Evolutionary conservation across 2,888 invertebrate species (phyloP).

Genomic region (Sesia apiformis): DNA sequence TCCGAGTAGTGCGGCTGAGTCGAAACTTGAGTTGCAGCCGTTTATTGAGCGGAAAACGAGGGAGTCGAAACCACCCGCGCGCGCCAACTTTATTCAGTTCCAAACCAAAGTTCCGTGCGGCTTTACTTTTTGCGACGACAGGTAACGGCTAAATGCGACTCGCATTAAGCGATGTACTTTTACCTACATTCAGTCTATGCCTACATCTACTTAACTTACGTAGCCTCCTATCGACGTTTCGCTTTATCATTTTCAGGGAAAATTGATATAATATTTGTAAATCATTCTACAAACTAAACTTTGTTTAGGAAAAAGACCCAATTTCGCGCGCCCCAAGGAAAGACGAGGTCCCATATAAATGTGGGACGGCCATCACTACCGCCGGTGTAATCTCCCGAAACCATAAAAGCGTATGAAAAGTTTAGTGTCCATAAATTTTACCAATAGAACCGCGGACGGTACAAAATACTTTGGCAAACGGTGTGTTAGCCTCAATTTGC

Average conservation of each 20-base stretch:
- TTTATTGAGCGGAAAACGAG: slow-evolving; percentile 44
- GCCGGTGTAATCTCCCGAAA: slow-evolving; percentile 52
- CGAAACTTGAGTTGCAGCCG: slow-evolving; percentile 26
- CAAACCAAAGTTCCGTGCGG: slow-evolving; percentile 16
- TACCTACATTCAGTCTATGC: no score
- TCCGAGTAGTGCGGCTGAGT: slow-evolving; percentile 17
- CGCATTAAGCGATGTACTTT: no score
- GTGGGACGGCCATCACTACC: slow-evolving; percentile 32
- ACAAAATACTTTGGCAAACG: slow-evolving; percentile 30
- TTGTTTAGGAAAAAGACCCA: slow-evolving; percentile 33
- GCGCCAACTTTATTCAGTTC: slow-evolving; percentile 30
- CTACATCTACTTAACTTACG: no score
- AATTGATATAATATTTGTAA: slow-evolving; percentile 13
- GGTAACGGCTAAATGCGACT: background rate
- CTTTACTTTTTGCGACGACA: slow-evolving; percentile 18
- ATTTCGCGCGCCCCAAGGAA: slow-evolving; percentile 34
- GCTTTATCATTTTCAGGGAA: background rate
- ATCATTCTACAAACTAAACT: slow-evolving; percentile 31
- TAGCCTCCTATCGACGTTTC: no score
- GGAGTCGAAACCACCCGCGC: slow-evolving; percentile 12
- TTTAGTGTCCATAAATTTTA: slow-evolving; percentile 60
- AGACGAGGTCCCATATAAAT: slow-evolving; percentile 41
- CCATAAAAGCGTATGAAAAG: slow-evolving; percentile 59
- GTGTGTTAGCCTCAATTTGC: slow-evolving; percentile 19
- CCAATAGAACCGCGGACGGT: slow-evolving; percentile 40